Evolutionary conservation across 1,140 invertebrate genomes (phyloP), one percentile per base, ranked within the genome.

Genomic region (Macrocentrus cingulum): DNA sequence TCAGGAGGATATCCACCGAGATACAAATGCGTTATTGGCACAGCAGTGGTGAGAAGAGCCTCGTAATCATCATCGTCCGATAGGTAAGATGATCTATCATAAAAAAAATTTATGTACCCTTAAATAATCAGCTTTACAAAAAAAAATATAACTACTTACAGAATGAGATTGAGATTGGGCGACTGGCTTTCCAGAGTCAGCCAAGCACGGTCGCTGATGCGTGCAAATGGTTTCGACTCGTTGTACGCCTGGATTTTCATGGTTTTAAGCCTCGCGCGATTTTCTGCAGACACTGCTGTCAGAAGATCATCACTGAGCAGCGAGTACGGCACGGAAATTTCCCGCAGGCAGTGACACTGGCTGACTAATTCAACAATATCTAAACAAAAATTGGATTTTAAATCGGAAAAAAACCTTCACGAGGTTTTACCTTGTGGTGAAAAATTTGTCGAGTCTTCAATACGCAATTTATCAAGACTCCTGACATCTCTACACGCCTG

Each of bases 21-120:
- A 42, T 74, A 77, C 2, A 80, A 56, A 45, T 80, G 76, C 7
- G 78, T 79, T 8, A 77, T 59, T 15, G 78, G 78, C 11, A 76
- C 51, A 34, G 70, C 59, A 0, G 69, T 48, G 1, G 61, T 60
- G 1, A 80, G 61, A 1, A 79, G 52, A 4, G 46, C 39, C 2
- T 70, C 64, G 20, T 68, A 72, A 39, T 76, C 74, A n/a, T 71
- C 66, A 29, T 73, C 69, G 7, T 74, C 67, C 2, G 71, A 72
- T 56, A 78, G 60, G 48, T 76, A 74, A 15, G 68, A 70, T 9
- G 66, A 65, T 61, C 76, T 75, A 53, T 15, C 23, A 57, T 42
- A 39, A 19, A 16, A 23, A 52, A 42, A 22, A 37, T 53, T 62
- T 32, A 36, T 25, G 34, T 37, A 25, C 16, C 9, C 16, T 39